These are phyloP conservation scores for Fregata magnificens DNA, from an alignment of 2,113 vertebrate species.

Conservation along the genomic window DNA sequence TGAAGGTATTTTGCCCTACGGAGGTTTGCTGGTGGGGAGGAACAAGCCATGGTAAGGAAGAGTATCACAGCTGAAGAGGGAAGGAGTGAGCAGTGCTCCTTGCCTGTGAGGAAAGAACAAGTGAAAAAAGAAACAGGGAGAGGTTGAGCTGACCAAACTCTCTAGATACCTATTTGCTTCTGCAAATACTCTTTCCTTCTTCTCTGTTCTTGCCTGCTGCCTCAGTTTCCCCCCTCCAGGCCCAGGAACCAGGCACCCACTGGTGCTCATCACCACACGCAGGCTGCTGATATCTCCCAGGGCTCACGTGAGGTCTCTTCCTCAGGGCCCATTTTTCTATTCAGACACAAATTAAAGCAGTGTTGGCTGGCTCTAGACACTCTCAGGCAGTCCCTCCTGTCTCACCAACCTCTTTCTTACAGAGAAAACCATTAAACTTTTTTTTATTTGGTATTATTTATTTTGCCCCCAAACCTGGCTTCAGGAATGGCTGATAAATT, in stretches of 20 bases:
- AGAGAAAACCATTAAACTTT: not conserved
- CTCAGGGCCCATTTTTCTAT: not conserved
- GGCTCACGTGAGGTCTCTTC: not conserved
- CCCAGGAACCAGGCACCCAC: not conserved
- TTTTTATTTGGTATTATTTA: not conserved
- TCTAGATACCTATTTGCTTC: not conserved
- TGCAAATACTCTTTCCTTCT: not conserved
- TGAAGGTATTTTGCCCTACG: not conserved
- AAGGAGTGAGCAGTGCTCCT: not conserved
- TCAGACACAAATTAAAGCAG: not conserved
- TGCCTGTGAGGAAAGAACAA: not conserved
- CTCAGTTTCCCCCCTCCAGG: not conserved
- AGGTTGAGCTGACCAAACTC: not conserved
- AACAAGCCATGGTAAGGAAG: not conserved
- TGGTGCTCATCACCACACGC: fast-evolving
- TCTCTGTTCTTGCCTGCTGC: not conserved
- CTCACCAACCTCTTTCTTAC: not conserved
- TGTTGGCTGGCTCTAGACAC: not conserved
- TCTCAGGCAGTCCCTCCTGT: not conserved
- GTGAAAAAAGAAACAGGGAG: not conserved
- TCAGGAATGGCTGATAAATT: not conserved
- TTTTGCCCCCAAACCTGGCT: not conserved
- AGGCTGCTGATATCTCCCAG: not conserved
- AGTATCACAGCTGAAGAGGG: not conserved
- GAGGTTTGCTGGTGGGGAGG: not conserved